phyloP scores from a whole-genome alignment of 2,888 invertebrate genomes.

The Acanthosepion esculentum region DNA sequence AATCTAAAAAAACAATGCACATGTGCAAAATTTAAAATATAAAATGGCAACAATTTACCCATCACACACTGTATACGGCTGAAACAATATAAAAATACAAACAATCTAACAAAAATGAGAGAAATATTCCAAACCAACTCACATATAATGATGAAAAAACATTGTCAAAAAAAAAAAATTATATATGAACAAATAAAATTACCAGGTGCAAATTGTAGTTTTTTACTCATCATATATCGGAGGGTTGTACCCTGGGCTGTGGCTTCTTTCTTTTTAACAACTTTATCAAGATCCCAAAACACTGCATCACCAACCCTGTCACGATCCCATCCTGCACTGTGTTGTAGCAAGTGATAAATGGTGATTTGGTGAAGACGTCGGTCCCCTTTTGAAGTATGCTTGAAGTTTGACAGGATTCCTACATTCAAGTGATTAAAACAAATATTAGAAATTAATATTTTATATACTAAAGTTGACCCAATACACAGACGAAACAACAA shows the following conservation, averaged over 20 bases:
- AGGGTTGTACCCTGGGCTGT: constrained; percentile 58
- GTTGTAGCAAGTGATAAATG: constrained; percentile 67
- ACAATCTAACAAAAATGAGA: too few species aligned
- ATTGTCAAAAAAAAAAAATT: neutral
- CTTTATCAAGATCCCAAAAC: constrained; percentile 61
- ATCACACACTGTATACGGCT: too few species aligned
- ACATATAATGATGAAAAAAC: neutral
- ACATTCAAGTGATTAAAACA: neutral
- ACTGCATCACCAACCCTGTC: constrained; percentile 66
- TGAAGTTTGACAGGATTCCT: constrained; percentile 58
- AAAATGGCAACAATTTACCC: too few species aligned
- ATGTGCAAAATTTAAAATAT: too few species aligned
- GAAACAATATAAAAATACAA: too few species aligned
- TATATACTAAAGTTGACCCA: too few species aligned
- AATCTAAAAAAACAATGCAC: too few species aligned
- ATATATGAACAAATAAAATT: neutral
- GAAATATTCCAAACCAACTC: neutral
- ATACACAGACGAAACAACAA: too few species aligned
- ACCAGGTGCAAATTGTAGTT: constrained; percentile 68
- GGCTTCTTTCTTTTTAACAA: constrained; percentile 52
- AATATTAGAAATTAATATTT: neutral
- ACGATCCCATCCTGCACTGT: constrained; percentile 71
- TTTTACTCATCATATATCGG: constrained; percentile 62
- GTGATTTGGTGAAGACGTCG: constrained; percentile 58
- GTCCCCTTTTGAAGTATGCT: constrained; percentile 53